phyloP scores from a whole-genome alignment of 2,797 vertebrate species.

The Glyptemys insculpta region DNA sequence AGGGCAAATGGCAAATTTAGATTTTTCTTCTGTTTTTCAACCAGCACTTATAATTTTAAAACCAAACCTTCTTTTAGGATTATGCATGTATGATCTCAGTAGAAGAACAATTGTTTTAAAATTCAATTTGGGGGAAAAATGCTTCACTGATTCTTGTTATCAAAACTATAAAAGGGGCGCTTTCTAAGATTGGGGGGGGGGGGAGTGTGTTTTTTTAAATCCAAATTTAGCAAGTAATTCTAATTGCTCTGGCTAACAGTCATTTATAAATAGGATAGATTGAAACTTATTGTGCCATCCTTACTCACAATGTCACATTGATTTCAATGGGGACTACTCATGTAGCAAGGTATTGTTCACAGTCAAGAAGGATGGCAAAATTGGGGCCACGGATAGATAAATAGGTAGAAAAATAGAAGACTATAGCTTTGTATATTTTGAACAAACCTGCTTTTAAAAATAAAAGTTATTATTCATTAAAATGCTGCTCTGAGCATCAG shows the following conservation, averaged over 20 bases:
- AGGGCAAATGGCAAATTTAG: background rate
- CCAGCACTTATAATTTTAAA: background rate
- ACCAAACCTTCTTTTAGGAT: background rate
- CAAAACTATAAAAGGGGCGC: background rate
- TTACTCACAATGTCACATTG: background rate
- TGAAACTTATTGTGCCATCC: background rate
- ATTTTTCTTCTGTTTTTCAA: background rate
- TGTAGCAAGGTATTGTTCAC: background rate
- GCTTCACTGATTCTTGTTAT: background rate
- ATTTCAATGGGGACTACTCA: background rate
- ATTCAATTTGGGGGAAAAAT: background rate
- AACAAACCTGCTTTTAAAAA: background rate
- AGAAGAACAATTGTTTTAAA: background rate
- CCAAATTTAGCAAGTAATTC: background rate
- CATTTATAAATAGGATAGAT: background rate
- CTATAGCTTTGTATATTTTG: background rate
- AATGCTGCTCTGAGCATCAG: background rate
- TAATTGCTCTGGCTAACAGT: background rate
- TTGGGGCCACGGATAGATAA: background rate
- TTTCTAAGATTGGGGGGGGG: background rate
- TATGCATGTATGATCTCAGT: background rate
- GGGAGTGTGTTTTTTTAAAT: background rate
- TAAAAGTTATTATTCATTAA: background rate
- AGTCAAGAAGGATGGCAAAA: background rate
- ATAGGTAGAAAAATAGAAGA: rapidly evolving